Percentiles rank a stretch among this genome's conserved stretches.
phyloP scores from a whole-genome alignment of 1,140 invertebrate species.

The Centruroides sculpturatus region DNA sequence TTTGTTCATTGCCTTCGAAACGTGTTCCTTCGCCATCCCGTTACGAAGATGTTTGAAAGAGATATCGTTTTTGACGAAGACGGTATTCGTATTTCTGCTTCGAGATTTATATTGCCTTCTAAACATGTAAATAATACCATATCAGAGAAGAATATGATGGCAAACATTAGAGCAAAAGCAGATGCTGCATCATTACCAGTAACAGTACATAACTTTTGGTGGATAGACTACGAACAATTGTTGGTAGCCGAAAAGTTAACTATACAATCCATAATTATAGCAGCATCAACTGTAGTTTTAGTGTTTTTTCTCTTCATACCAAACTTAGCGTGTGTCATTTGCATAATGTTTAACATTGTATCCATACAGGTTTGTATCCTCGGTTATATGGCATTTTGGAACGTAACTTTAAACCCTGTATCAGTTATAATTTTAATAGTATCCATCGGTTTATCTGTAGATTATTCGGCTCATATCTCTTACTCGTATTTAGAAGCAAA shows the following conservation, averaged over 20 bases:
- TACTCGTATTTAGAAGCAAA: conserved; percentile 63
- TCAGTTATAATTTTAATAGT: conserved; percentile 98
- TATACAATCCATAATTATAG: conserved; percentile 79
- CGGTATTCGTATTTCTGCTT: no score
- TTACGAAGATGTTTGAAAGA: no score
- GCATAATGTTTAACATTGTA: conserved; percentile 87
- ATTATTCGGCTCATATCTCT: conserved; percentile 92
- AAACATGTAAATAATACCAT: no score
- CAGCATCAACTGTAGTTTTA: conserved; percentile 87
- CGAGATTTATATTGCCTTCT: no score
- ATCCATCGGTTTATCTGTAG: conserved; percentile 94
- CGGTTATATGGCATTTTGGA: conserved; percentile 90
- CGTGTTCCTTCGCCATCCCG: conserved; percentile 45
- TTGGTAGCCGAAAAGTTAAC: conserved; percentile 80
- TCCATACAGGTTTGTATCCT: conserved; percentile 88
- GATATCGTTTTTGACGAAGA: no score
- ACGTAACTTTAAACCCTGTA: conserved; percentile 85
- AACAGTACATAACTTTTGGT: conserved; percentile 83
- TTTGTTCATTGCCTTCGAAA: conserved; percentile 62
- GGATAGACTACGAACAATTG: conserved; percentile 89
- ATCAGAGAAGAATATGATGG: no score
- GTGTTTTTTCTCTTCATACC: conserved; percentile 91
- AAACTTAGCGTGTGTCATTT: conserved; percentile 76
- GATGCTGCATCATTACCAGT: conserved; percentile 60
- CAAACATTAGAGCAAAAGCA: conserved; percentile 56